Evolutionary conservation across 2,113 vertebrate species (phyloP).

Genomic region (Genyomyrus donnyi): DNA sequence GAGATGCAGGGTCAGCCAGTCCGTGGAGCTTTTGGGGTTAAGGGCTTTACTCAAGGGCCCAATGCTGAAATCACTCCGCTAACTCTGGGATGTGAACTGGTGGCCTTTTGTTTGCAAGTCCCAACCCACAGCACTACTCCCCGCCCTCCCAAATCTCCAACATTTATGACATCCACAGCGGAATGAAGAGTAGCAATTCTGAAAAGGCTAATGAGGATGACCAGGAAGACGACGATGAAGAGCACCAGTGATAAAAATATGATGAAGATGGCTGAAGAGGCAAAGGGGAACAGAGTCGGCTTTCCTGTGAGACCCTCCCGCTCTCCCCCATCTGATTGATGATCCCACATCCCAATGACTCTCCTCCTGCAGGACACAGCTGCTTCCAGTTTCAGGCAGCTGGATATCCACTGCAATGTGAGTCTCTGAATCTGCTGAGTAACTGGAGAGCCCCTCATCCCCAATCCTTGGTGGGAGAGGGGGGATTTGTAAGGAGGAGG

Average conservation of each 20-base stretch:
- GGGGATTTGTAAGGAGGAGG: slow-evolving; percentile 21
- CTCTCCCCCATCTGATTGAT: slow-evolving; percentile 46
- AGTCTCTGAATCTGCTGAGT: slow-evolving; percentile 57
- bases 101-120: slow-evolving; percentile 12
- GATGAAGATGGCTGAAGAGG: not conserved
- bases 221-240: not conserved
- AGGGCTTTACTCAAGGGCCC: not conserved
- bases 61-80: not conserved
- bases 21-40: not conserved
- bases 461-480: slow-evolving; percentile 21
- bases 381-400: slow-evolving; percentile 3
- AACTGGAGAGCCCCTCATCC: slow-evolving; percentile 34
- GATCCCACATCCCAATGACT: slow-evolving; percentile 36
- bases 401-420: slow-evolving; percentile 27
- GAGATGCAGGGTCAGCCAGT: not conserved
- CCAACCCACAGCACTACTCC: not conserved
- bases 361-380: slow-evolving; percentile 30
- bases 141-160: not conserved
- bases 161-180: not conserved
- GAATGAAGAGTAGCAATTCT: not conserved
- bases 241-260: not conserved
- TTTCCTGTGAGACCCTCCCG: slow-evolving; percentile 32
- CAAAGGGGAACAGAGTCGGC: slow-evolving; percentile 31
- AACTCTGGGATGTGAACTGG: slow-evolving; percentile 18
- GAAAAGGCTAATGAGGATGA: not conserved